These are phyloP conservation scores for Palloptera scutellata DNA, from an alignment of 2,888 invertebrate species.

Conservation along the genomic window DNA sequence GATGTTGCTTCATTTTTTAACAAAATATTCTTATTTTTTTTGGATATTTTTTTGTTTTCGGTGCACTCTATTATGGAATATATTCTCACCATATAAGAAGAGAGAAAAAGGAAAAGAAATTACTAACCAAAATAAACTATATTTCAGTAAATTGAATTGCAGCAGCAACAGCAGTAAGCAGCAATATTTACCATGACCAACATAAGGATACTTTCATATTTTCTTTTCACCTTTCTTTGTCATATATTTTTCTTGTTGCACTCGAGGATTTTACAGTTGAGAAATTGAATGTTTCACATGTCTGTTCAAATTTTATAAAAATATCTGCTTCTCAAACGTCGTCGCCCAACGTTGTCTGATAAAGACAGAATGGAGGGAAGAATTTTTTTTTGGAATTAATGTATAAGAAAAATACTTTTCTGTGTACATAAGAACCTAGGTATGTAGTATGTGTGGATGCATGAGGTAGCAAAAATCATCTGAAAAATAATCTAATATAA, in stretches of 20 bases:
- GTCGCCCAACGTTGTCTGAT: not conserved
- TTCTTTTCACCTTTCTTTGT: no score
- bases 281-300: constrained; percentile 40
- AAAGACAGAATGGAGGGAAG: not conserved
- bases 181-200: no score
- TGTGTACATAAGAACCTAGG: not conserved
- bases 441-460: not conserved
- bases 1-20: no score
- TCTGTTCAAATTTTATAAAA: constrained; percentile 46
- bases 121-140: no score
- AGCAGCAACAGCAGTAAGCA: no score
- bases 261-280: constrained; percentile 30
- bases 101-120: no score
- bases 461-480: not conserved
- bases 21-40: no score
- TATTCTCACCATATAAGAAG: no score
- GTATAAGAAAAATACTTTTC: not conserved
- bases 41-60: no score
- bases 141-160: no score
- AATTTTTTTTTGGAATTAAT: not conserved
- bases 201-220: no score
- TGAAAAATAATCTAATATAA: constrained; percentile 21
- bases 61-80: no score
- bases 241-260: constrained; percentile 17
- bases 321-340: constrained; percentile 7